phyloP scores from a whole-genome alignment of 2,888 invertebrate species.

The Polydrusus tereticollis region DNA sequence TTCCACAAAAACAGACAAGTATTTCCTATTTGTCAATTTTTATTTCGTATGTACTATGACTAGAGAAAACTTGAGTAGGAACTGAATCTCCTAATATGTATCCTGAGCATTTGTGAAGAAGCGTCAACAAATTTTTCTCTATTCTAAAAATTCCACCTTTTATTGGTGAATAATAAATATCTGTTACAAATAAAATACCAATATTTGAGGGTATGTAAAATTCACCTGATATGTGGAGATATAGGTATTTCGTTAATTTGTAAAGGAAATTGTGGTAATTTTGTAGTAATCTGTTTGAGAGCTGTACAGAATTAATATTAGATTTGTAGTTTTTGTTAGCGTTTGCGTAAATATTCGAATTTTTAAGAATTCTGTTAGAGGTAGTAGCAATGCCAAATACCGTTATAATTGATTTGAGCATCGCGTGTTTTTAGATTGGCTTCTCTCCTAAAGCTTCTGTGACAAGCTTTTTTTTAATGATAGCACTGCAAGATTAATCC shows the following conservation, averaged over 20 bases:
- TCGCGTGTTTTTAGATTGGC: neutral
- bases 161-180: no score
- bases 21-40: neutral
- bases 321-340: no score
- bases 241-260: slow-evolving; percentile 18
- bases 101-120: slow-evolving; percentile 31
- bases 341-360: no score
- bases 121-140: slow-evolving; percentile 13
- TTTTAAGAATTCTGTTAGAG: slow-evolving; percentile 19
- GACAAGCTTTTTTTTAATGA: no score
- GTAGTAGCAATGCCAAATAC: neutral
- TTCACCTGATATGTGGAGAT: slow-evolving; percentile 12
- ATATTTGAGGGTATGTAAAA: slow-evolving; percentile 23
- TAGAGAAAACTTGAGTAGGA: no score
- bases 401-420: neutral
- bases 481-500: no score
- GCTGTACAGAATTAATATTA: no score
- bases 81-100: no score
- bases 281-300: slow-evolving; percentile 30
- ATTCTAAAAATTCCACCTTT: slow-evolving; percentile 11
- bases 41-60: no score
- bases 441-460: slow-evolving; percentile 16
- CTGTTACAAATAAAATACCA: no score
- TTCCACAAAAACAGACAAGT: no score
- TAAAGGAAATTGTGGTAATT: slow-evolving; percentile 33